Evolutionary conservation across 1,140 invertebrate genomes (phyloP).

Genomic region (Vanessa tameamea): DNA sequence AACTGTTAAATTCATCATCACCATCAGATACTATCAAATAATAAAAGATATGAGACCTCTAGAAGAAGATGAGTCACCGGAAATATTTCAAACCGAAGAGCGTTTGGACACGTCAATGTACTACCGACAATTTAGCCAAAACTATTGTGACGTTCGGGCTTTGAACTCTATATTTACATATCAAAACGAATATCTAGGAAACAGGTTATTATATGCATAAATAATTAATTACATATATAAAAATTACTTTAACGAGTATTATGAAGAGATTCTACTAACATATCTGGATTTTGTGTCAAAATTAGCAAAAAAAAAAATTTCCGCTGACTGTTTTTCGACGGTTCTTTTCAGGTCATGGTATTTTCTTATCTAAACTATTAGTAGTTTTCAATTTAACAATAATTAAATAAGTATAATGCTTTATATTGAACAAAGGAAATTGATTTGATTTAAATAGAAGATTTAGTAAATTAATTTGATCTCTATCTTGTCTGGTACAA

Average conservation of each 20-base stretch:
- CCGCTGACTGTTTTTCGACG: too few relatives aligned
- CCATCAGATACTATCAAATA: conserved; percentile 64
- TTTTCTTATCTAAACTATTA: too few relatives aligned
- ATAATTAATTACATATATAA: neutral
- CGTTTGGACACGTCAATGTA: conserved; percentile 65
- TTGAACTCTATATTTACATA: conserved; percentile 91
- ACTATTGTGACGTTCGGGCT: conserved; percentile 68
- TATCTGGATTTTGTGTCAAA: neutral
- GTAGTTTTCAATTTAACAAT: too few relatives aligned
- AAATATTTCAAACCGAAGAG: conserved; percentile 70
- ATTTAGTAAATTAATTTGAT: too few relatives aligned
- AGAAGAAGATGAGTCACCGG: conserved; percentile 56
- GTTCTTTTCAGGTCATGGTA: too few relatives aligned
- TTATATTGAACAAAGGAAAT: too few relatives aligned
- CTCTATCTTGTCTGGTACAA: too few relatives aligned
- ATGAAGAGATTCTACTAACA: neutral
- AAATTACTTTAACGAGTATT: neutral
- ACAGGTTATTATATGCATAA: conserved; percentile 53
- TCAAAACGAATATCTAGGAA: conserved; percentile 91
- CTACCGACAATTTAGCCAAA: conserved; percentile 73
- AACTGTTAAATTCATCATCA: neutral
- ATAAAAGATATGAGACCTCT: conserved; percentile 51
- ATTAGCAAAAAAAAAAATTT: too few relatives aligned
- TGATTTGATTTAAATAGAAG: too few relatives aligned
- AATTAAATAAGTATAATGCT: too few relatives aligned